Evolutionary conservation across 2,888 invertebrate species (phyloP).

Genomic region (Panorpa germanica): DNA sequence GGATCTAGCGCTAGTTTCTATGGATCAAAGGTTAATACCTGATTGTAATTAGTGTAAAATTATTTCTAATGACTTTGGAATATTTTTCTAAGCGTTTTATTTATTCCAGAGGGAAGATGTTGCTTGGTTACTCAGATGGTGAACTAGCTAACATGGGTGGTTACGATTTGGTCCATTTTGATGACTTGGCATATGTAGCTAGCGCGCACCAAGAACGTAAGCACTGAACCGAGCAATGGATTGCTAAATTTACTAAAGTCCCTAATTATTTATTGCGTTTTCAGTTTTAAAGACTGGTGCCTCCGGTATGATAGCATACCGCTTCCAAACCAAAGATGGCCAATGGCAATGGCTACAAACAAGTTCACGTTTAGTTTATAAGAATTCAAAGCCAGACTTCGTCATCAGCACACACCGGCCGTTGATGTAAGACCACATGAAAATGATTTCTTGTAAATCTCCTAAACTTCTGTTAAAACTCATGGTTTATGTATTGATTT

Average conservation of each 20-base stretch:
- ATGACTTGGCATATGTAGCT: conserved; percentile 92
- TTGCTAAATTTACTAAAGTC: background rate
- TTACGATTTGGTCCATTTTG: conserved; percentile 94
- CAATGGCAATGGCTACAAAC: conserved; percentile 99
- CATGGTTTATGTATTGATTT: conserved; percentile 14
- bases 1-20: conserved; percentile 87
- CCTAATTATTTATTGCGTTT: conserved; percentile 15
- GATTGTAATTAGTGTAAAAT: background rate
- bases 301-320: conserved; percentile 96
- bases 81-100: conserved; percentile 9
- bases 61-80: background rate
- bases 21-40: conserved; percentile 70
- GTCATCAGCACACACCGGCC: conserved; percentile 97
- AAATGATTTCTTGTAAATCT: background rate
- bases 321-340: conserved; percentile 85
- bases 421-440: conserved; percentile 60
- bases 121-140: conserved; percentile 83
- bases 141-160: conserved; percentile 88
- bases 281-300: conserved; percentile 96
- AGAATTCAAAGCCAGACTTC: conserved; percentile 98
- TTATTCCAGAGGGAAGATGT: conserved; percentile 78
- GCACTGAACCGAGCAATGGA: conserved; percentile 20
- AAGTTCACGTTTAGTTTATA: conserved; percentile 90
- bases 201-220: conserved; percentile 98
- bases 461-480: background rate